A percentile compares a stretch with the other conserved stretches of the same genome.
phyloP scores from a whole-genome alignment of 2,888 invertebrate genomes.

The Cheiracanthium punctorium region DNA sequence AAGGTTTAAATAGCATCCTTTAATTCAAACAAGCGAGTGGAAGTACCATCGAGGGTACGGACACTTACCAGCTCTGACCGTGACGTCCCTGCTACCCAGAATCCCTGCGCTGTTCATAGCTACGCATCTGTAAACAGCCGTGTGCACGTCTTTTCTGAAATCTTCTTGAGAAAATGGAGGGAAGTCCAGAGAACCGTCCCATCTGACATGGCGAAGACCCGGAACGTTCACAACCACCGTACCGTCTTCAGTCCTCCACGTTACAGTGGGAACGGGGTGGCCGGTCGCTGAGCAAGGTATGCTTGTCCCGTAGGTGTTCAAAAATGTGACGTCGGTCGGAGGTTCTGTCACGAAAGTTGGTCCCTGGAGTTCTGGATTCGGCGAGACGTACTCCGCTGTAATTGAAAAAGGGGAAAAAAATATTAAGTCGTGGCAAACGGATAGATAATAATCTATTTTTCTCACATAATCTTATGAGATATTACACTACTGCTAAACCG shows the following conservation, averaged over 20 bases:
- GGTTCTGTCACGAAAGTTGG: constrained; percentile 64
- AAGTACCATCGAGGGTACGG: too few relatives aligned
- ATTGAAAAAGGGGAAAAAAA: not conserved
- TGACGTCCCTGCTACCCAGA: constrained; percentile 67
- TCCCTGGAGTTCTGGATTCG: constrained; percentile 38
- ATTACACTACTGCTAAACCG: too few relatives aligned
- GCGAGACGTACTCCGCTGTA: constrained; percentile 38
- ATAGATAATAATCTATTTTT: too few relatives aligned
- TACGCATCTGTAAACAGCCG: constrained; percentile 66
- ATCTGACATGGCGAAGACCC: constrained; percentile 67
- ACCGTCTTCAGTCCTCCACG: constrained; percentile 70
- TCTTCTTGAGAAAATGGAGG: constrained; percentile 69
- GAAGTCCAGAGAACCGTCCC: constrained; percentile 70
- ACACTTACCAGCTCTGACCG: constrained; percentile 69
- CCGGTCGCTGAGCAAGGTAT: constrained; percentile 64
- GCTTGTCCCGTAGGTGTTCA: constrained; percentile 64
- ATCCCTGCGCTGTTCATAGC: constrained; percentile 68
- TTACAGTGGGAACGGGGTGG: constrained; percentile 64
- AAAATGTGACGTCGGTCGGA: constrained; percentile 50
- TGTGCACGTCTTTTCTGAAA: constrained; percentile 71
- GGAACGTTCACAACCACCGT: constrained; percentile 62
- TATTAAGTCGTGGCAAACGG: too few relatives aligned
- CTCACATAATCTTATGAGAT: too few relatives aligned
- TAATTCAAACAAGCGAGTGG: too few relatives aligned
- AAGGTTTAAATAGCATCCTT: too few relatives aligned